phyloP scores from a whole-genome alignment of 2,113 vertebrate species.

The Lontra canadensis region DNA sequence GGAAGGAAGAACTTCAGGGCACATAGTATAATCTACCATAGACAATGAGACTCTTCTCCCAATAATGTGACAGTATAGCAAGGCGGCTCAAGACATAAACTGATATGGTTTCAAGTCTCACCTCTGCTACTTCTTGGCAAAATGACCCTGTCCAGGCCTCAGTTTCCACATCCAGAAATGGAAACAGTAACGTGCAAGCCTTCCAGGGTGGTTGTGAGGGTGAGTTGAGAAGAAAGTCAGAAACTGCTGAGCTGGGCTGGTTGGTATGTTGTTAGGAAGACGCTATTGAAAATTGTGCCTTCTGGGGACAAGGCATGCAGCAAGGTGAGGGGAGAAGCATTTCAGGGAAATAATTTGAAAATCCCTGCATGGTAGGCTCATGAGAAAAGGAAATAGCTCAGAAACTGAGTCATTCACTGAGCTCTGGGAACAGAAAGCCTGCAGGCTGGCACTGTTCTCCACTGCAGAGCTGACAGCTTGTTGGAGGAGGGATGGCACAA shows the following conservation, averaged over 20 bases:
- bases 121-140: background rate
- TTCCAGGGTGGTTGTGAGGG: background rate
- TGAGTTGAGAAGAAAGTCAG: background rate
- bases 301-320: background rate
- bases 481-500: background rate
- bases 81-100: background rate
- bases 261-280: background rate
- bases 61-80: accelerated
- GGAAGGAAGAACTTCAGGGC: background rate
- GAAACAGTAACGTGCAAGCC: background rate
- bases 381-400: slow-evolving; percentile 6
- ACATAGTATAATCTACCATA: accelerated
- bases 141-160: background rate
- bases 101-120: background rate
- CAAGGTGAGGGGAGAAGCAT: background rate
- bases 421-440: slow-evolving; percentile 31
- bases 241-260: background rate
- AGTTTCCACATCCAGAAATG: background rate
- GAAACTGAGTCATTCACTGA: slow-evolving; percentile 12
- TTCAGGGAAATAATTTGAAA: slow-evolving; percentile 17
- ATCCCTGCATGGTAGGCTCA: background rate
- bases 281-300: background rate
- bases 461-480: slow-evolving; percentile 36
- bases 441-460: slow-evolving; percentile 34
- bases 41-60: background rate